Percentiles rank a stretch among this genome's conserved stretches.
phyloP scores from a whole-genome alignment of 2,797 vertebrate genomes.

The Eremophila alpestris region DNA sequence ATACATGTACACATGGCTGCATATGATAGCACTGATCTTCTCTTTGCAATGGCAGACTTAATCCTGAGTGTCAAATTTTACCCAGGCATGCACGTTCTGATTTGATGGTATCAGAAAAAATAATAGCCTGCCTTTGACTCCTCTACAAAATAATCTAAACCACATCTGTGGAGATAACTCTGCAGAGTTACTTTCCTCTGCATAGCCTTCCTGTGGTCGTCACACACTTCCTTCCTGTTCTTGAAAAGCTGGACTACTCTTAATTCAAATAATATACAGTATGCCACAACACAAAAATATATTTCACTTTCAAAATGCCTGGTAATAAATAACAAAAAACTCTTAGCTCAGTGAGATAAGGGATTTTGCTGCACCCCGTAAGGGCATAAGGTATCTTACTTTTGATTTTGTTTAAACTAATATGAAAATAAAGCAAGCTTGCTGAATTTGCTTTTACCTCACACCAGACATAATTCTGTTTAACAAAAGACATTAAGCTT shows the following conservation, averaged over 20 bases:
- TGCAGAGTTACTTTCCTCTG: not conserved
- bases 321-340: slow-evolving; percentile 11
- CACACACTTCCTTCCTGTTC: slow-evolving; percentile 2
- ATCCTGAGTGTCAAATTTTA: not conserved
- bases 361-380: not conserved
- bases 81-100: not conserved
- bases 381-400: not conserved
- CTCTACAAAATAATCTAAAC: slow-evolving; percentile 21
- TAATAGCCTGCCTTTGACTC: not conserved
- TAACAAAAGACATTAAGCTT: not conserved
- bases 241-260: not conserved
- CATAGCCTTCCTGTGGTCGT: not conserved
- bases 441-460: not conserved
- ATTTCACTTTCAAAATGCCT: slow-evolving; percentile 12
- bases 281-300: not conserved
- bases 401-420: slow-evolving; percentile 17
- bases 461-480: not conserved
- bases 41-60: not conserved
- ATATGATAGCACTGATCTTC: not conserved
- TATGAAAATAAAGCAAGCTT: not conserved
- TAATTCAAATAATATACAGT: not conserved
- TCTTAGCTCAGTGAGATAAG: not conserved
- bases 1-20: not conserved
- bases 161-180: not conserved
- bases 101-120: slow-evolving; percentile 28